phyloP scores from a whole-genome alignment of 2,797 vertebrate genomes.

The Trichosurus vulpecula region DNA sequence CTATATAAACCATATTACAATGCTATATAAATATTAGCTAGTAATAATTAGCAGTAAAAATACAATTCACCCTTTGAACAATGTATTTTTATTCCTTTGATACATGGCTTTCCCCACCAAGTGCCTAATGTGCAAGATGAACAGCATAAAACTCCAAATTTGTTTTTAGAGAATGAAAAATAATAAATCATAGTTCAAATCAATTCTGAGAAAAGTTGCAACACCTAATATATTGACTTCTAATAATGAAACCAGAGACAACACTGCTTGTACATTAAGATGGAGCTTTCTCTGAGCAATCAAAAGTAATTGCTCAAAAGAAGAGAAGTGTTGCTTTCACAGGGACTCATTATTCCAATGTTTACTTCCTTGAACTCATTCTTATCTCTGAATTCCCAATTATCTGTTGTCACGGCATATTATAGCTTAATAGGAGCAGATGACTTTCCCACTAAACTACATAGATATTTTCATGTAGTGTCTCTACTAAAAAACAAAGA shows the following conservation, averaged over 20 bases:
- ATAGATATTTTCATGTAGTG: conserved; percentile 57
- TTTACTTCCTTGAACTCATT: conserved; percentile 53
- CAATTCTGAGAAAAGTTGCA: conserved; percentile 57
- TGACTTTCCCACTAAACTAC: conserved; percentile 54
- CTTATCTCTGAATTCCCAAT: conserved; percentile 24
- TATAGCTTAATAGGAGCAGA: conserved; percentile 67
- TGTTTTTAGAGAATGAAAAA: conserved; percentile 49
- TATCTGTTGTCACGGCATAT: conserved; percentile 61
- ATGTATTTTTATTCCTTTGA: conserved; percentile 33
- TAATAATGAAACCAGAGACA: conserved; percentile 69
- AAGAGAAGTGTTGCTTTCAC: conserved; percentile 47
- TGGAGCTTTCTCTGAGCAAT: conserved; percentile 9
- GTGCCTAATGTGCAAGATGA: conserved; percentile 25
- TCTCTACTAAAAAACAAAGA: conserved; percentile 47
- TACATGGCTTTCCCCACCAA: conserved; percentile 13
- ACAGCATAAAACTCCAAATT: conserved; percentile 38
- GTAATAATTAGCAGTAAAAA: neutral
- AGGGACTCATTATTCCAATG: conserved; percentile 46
- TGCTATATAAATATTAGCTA: neutral
- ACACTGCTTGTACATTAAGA: conserved; percentile 46
- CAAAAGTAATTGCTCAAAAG: conserved; percentile 29
- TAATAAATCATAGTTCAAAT: conserved; percentile 70
- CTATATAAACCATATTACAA: neutral
- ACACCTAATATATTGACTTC: conserved; percentile 67
- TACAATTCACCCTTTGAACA: conserved; percentile 13